Percentiles rank a stretch among this genome's conserved stretches.
Evolutionary conservation across 2,888 invertebrate species (phyloP).

Genomic region (Euplagia quadripunctaria): DNA sequence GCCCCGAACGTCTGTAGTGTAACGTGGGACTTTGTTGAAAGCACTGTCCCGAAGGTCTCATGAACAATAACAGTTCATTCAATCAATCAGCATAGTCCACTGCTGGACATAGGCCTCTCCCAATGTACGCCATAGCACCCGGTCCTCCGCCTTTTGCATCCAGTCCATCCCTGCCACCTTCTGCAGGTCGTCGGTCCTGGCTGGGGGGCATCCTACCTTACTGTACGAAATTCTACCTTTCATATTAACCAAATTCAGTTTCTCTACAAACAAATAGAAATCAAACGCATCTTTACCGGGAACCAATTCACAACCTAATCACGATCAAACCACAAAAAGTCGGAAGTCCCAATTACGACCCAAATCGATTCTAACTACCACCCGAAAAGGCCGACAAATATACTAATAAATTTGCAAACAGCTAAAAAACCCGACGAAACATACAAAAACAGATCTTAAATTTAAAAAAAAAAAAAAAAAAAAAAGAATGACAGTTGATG

Average conservation of each 20-base stretch:
- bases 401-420: constrained; percentile 73
- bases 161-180: no score
- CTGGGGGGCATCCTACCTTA: no score
- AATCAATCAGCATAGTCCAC: no score
- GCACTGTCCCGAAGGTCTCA: no score
- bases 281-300: constrained; percentile 4
- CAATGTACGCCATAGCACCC: no score
- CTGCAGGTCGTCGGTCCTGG: no score
- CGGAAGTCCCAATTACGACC: constrained; percentile 54
- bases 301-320: neutral
- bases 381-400: constrained; percentile 68
- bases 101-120: no score
- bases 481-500: constrained; percentile 56
- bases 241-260: neutral
- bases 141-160: no score
- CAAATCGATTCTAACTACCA: constrained; percentile 60
- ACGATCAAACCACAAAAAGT: constrained; percentile 43
- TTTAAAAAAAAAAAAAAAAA: constrained; percentile 33
- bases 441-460: constrained; percentile 67
- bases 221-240: neutral
- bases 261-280: constrained; percentile 1
- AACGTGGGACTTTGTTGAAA: no score
- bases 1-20: no score
- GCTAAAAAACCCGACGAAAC: constrained; percentile 78
- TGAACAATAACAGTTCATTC: no score